Percentiles rank a stretch among this genome's conserved stretches.
Conservation (phyloP, 2,797 vertebrate species). For the Gymnopithys bicolor region DNA sequence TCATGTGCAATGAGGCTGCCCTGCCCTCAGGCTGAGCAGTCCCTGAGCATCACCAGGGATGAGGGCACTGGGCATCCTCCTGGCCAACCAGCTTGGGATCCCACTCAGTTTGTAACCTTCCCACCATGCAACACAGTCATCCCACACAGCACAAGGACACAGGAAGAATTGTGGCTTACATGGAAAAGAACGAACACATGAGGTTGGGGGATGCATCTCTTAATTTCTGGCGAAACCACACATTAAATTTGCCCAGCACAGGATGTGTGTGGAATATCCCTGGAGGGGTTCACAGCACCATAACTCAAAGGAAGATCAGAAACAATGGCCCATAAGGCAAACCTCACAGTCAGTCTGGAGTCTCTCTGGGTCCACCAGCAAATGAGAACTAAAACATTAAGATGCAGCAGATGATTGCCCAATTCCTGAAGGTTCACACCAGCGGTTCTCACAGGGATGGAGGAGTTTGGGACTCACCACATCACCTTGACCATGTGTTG, state of each 20-base stretch:
- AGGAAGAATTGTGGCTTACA: neutral
- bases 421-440: neutral
- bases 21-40: neutral
- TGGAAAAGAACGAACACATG: accelerated
- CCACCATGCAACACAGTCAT: no score
- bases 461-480: neutral
- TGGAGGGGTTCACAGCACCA: neutral
- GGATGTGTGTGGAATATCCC: accelerated
- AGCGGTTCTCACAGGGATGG: neutral
- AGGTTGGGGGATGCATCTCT: neutral
- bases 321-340: neutral
- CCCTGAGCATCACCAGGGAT: neutral
- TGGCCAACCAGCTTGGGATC: neutral
- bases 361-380: neutral
- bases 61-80: neutral
- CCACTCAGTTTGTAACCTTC: neutral
- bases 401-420: accelerated
- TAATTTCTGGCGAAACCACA: neutral
- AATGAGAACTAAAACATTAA: neutral
- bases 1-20: neutral
- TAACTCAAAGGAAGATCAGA: neutral
- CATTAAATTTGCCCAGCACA: neutral
- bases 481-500: neutral
- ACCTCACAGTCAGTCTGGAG: neutral
- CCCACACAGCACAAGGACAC: accelerated